A percentile compares a stretch with the other conserved stretches of the same genome.
These are phyloP conservation scores for Camponotus pennsylvanicus DNA, from an alignment of 1,140 invertebrate genomes.

Conservation along the genomic window DNA sequence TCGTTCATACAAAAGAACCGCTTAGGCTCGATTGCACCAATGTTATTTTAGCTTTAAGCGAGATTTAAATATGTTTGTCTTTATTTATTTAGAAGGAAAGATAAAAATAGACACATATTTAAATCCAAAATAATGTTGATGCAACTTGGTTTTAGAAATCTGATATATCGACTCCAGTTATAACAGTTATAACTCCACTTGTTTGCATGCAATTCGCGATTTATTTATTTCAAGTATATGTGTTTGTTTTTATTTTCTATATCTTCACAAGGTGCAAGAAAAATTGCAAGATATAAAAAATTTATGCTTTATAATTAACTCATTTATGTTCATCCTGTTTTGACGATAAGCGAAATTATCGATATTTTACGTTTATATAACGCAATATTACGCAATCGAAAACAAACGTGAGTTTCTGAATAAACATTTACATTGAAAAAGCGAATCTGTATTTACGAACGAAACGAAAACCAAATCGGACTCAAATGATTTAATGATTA, in stretches of 20 bases:
- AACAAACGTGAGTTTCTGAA: conserved; percentile 14
- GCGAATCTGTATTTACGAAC: background rate
- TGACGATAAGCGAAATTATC: conserved; percentile 38
- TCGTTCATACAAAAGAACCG: background rate
- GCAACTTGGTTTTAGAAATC: no score
- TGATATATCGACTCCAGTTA: no score
- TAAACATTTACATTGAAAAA: background rate
- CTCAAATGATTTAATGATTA: background rate
- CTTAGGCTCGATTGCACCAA: background rate
- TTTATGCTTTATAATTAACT: background rate
- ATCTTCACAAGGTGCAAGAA: background rate
- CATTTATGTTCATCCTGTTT: background rate
- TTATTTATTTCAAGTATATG: conserved; percentile 14
- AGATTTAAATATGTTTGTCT: no score
- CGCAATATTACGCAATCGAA: conserved; percentile 33
- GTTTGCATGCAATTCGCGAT: no score
- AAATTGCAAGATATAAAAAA: conserved; percentile 11
- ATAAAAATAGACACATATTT: no score
- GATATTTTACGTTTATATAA: conserved; percentile 29
- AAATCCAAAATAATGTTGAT: no score
- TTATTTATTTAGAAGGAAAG: no score
- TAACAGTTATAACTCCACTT: no score
- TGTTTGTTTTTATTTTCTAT: background rate
- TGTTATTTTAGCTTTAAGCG: no score
- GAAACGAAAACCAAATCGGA: background rate